Conservation (phyloP, 2,888 invertebrate genomes). For the Drosophila prostipennis region DNA sequence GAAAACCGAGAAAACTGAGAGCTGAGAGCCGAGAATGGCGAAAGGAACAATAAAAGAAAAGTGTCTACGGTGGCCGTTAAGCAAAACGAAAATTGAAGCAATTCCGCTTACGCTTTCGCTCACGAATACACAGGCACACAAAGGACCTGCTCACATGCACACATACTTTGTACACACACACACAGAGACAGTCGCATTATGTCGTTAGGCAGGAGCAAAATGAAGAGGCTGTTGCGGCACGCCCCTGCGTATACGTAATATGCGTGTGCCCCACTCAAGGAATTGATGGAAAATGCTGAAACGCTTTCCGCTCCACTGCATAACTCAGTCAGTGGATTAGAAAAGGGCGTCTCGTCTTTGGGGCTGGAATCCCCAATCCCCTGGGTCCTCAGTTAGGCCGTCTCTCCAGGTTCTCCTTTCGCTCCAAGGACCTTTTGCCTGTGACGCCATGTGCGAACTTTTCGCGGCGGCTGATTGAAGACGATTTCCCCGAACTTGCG, state of each 20-base stretch:
- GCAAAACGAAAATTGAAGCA: constrained; percentile 81
- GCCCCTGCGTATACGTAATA: constrained; percentile 75
- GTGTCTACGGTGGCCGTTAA: constrained; percentile 78
- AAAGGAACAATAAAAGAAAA: constrained; percentile 78
- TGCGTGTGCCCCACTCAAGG: constrained; percentile 55
- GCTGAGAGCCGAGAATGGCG: constrained; percentile 47
- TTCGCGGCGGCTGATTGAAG: constrained; percentile 76
- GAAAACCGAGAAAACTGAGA: neutral
- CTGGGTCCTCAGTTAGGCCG: constrained; percentile 1
- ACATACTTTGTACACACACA: constrained; percentile 35
- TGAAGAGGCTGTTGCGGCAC: constrained; percentile 76
- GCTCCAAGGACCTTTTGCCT: constrained; percentile 1
- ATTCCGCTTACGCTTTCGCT: constrained; percentile 60
- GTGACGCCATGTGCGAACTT: constrained; percentile 52
- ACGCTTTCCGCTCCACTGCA: constrained; percentile 79
- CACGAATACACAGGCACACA: constrained; percentile 36
- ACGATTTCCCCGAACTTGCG: constrained; percentile 73
- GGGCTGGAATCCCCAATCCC: neutral
- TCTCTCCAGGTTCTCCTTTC: constrained; percentile 27
- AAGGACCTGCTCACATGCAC: constrained; percentile 10
- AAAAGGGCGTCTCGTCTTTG: constrained; percentile 67
- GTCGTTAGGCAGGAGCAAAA: constrained; percentile 74
- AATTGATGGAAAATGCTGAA: constrained; percentile 80
- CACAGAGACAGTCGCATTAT: constrained; percentile 53
- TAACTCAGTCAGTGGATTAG: constrained; percentile 79